These are phyloP conservation scores for Drosophila setosimentum DNA, from an alignment of 2,888 invertebrate genomes.

Conservation along the genomic window DNA sequence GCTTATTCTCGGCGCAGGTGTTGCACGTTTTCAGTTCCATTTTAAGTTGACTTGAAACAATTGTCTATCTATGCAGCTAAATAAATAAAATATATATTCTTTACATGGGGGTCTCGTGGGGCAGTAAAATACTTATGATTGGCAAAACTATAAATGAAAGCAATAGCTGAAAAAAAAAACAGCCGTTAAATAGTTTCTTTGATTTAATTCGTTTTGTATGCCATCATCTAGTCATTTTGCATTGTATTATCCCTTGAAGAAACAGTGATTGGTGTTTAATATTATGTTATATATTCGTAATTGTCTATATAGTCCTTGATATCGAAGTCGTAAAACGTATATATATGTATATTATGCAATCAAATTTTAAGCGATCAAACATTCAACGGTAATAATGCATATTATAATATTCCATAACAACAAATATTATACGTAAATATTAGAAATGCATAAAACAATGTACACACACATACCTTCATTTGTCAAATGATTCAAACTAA, in stretches of 20 bases:
- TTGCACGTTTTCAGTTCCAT: conserved; percentile 83
- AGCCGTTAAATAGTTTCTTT: conserved; percentile 33
- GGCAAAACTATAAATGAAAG: conserved; percentile 46
- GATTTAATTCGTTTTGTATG: conserved; percentile 70
- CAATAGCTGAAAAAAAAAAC: conserved; percentile 2
- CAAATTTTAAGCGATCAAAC: conserved; percentile 60
- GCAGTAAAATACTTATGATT: conserved; percentile 43
- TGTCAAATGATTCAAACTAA: conserved; percentile 20
- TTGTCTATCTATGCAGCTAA: conserved; percentile 8
- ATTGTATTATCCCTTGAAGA: conserved; percentile 79
- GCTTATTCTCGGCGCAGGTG: conserved; percentile 65
- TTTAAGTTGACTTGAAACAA: conserved; percentile 42
- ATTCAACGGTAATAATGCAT: conserved; percentile 70
- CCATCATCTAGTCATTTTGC: conserved; percentile 76
- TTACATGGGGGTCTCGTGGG: conserved; percentile 33
- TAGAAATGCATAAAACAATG: conserved; percentile 61
- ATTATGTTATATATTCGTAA: conserved; percentile 83
- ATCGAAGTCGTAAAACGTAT: conserved; percentile 75
- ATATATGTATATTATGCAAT: conserved; percentile 65
- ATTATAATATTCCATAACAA: conserved; percentile 60
- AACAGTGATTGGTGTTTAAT: conserved; percentile 84
- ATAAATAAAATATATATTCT: background rate
- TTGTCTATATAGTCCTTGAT: conserved; percentile 81
- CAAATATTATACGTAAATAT: conserved; percentile 57
- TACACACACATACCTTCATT: conserved; percentile 63